Percentiles rank a stretch among this genome's conserved stretches.
Evolutionary conservation across 2,888 invertebrate genomes (phyloP).

Genomic region (Nephrocerus scutellatus): DNA sequence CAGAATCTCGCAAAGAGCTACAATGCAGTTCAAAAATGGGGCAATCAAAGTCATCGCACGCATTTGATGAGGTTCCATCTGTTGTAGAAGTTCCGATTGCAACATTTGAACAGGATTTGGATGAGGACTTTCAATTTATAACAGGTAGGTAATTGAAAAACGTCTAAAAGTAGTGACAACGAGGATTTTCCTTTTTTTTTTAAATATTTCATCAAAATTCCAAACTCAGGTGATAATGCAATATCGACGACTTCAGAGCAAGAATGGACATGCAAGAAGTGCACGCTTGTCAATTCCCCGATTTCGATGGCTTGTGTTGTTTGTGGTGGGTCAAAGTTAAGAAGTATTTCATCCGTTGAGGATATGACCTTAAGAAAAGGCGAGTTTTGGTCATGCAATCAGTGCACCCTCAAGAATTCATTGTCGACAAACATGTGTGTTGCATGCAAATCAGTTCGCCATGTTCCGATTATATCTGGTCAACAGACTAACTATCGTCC

Average conservation of each 20-base stretch:
- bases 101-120: conserved; percentile 61
- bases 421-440: conserved; percentile 60
- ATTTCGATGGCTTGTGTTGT: conserved; percentile 70
- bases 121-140: conserved; percentile 61
- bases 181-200: neutral
- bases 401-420: conserved; percentile 77
- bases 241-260: conserved; percentile 36
- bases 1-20: conserved; percentile 28
- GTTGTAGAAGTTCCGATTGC: conserved; percentile 56
- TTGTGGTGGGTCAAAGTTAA: conserved; percentile 77
- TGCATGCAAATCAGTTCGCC: conserved; percentile 64
- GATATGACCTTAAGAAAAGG: conserved; percentile 65
- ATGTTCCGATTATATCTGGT: conserved; percentile 40
- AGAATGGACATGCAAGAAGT: conserved; percentile 80
- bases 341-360: conserved; percentile 57
- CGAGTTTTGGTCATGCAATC: conserved; percentile 71
- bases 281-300: conserved; percentile 75
- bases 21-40: conserved; percentile 29
- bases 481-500: conserved; percentile 34
- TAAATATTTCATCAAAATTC: no score
- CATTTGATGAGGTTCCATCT: conserved; percentile 35
- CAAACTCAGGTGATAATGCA: no score
- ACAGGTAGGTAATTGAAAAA: conserved; percentile 48
- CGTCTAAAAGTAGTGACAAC: conserved; percentile 22
- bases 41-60: conserved; percentile 28